Conservation (phyloP, 2,797 vertebrate species). For the Columba guinea region DNA sequence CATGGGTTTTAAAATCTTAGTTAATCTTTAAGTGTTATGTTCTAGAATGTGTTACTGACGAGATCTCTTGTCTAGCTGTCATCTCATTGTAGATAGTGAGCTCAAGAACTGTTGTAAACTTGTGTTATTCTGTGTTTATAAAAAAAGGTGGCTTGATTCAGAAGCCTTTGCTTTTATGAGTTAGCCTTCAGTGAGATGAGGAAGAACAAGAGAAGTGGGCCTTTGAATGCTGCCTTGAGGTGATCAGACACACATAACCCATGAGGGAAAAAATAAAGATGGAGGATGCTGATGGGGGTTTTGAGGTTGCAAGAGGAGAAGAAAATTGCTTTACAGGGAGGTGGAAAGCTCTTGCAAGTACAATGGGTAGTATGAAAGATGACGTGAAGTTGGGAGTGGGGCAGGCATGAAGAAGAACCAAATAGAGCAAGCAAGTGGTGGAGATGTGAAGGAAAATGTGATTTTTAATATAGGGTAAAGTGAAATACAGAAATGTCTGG, state of each 20-base stretch:
- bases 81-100: neutral
- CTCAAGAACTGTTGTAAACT: neutral
- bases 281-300: neutral
- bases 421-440: neutral
- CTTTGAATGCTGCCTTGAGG: neutral
- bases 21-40: neutral
- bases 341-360: neutral
- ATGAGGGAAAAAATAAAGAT: neutral
- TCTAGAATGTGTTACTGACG: neutral
- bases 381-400: neutral
- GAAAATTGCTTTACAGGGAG: neutral
- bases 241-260: neutral
- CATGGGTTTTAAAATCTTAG: neutral
- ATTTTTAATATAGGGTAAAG: neutral
- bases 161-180: neutral
- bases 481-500: neutral
- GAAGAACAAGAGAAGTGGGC: neutral
- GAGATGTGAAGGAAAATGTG: neutral
- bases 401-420: neutral
- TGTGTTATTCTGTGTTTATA: neutral
- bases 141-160: neutral
- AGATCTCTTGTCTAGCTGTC: neutral
- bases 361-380: neutral
- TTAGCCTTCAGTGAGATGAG: constrained; percentile 13
- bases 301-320: neutral